phyloP scores from a whole-genome alignment of 2,797 vertebrate species.

The Trachops cirrhosus region DNA sequence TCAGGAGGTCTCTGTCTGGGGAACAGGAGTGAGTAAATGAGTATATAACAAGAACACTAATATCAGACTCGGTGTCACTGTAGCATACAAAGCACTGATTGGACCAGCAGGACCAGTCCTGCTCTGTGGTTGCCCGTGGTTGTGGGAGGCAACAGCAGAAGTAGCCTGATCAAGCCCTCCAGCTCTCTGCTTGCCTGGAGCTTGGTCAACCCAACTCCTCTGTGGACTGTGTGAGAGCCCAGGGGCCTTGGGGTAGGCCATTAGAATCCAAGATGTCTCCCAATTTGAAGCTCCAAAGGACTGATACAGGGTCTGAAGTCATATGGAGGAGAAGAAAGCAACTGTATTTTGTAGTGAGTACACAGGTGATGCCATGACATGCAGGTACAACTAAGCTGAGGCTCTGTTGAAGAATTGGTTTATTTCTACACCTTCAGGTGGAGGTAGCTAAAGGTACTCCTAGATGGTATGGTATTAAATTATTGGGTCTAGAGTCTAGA shows the following conservation, averaged over 20 bases:
- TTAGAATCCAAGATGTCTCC: not conserved
- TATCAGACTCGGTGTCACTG: not conserved
- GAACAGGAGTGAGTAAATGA: not conserved
- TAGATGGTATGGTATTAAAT: not conserved
- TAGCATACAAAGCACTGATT: not conserved
- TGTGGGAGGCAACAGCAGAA: not conserved
- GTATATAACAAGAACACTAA: not conserved
- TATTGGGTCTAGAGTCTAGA: not conserved
- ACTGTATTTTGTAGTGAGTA: not conserved
- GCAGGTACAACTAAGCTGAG: not conserved
- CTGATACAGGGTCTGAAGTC: not conserved
- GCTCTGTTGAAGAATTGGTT: not conserved
- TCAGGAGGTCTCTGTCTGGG: not conserved
- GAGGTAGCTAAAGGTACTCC: not conserved
- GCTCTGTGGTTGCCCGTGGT: not conserved
- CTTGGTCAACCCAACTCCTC: not conserved
- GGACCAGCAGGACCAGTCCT: fast-evolving
- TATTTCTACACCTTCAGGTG: not conserved
- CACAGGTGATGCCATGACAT: not conserved
- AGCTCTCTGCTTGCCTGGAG: not conserved
- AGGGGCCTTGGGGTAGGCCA: not conserved
- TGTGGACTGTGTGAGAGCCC: not conserved
- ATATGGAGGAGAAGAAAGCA: not conserved
- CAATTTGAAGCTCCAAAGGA: not conserved
- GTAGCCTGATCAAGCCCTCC: not conserved